These are phyloP conservation scores for Hirtodrosophila histrioides DNA, from an alignment of 2,888 invertebrate genomes.

Conservation along the genomic window DNA sequence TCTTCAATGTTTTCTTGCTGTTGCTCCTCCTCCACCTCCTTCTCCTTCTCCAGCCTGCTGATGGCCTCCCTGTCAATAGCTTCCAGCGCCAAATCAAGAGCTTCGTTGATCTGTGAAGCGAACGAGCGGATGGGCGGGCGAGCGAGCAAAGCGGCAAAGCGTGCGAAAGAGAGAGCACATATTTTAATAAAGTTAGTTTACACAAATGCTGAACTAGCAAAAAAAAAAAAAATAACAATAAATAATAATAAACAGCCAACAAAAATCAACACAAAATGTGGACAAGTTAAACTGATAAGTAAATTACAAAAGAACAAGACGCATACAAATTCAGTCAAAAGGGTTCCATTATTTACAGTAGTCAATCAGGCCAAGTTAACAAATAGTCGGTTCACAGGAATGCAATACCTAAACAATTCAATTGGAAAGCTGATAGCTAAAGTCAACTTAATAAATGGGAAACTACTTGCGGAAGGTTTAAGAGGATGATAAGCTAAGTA, in stretches of 20 bases:
- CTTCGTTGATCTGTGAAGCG: constrained; percentile 86
- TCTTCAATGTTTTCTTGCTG: constrained; percentile 12
- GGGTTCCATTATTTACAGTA: constrained; percentile 41
- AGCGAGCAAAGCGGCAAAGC: constrained; percentile 55
- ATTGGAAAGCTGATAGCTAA: constrained; percentile 10
- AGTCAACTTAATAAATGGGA: constrained; percentile 7
- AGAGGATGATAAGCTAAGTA: constrained; percentile 11
- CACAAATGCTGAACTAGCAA: constrained; percentile 48
- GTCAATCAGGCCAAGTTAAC: constrained; percentile 12
- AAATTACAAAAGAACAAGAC: constrained; percentile 22
- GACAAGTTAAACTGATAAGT: constrained; percentile 23
- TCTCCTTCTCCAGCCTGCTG: constrained; percentile 38
- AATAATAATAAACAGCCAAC: constrained; percentile 30
- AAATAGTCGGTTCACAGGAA: neutral
- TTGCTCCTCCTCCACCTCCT: constrained; percentile 22
- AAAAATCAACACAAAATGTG: constrained; percentile 21
- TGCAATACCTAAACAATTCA: constrained; percentile 1
- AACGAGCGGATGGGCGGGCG: constrained; percentile 36
- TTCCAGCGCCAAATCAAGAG: constrained; percentile 87
- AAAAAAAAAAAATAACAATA: constrained; percentile 29
- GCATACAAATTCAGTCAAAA: constrained; percentile 24
- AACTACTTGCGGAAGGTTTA: constrained; percentile 2
- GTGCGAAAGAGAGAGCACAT: constrained; percentile 61
- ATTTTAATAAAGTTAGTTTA: constrained; percentile 67
- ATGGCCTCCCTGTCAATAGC: constrained; percentile 86